These are phyloP conservation scores for Circaetus cinerascens DNA, from an alignment of 2,113 vertebrate genomes.

Conservation along the genomic window DNA sequence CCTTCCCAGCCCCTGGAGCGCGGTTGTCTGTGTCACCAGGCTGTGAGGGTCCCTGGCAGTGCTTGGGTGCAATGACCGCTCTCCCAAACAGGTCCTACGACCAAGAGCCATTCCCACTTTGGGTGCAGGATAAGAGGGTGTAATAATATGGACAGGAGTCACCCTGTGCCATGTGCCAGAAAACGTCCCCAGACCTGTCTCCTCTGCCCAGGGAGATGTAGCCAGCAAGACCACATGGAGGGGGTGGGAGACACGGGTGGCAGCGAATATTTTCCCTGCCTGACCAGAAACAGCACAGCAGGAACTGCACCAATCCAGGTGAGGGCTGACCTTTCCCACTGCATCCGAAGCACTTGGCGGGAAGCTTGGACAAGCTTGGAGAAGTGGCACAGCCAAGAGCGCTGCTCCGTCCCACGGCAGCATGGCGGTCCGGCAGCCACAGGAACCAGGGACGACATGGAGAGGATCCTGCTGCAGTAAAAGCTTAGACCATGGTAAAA, in stretches of 20 bases:
- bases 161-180: fast-evolving
- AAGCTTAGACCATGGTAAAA: not conserved
- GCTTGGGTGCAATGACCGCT: not conserved
- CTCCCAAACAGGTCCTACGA: not conserved
- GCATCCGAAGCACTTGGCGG: not conserved
- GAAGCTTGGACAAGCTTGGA: not conserved
- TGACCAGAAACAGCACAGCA: not conserved
- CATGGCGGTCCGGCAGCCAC: not conserved
- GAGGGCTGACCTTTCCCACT: not conserved
- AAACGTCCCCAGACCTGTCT: not conserved
- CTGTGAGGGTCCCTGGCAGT: not conserved
- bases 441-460: not conserved
- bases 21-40: not conserved
- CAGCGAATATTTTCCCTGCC: not conserved
- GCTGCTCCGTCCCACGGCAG: not conserved
- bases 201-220: not conserved
- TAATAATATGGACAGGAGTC: not conserved
- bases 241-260: not conserved
- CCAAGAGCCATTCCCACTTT: not conserved
- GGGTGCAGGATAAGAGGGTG: not conserved
- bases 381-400: not conserved
- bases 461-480: not conserved
- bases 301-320: not conserved
- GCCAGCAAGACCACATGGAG: fast-evolving
- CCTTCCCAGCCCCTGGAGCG: fast-evolving